Conservation (phyloP, 2,888 invertebrate genomes). For the Prostheceraeus crozeri region DNA sequence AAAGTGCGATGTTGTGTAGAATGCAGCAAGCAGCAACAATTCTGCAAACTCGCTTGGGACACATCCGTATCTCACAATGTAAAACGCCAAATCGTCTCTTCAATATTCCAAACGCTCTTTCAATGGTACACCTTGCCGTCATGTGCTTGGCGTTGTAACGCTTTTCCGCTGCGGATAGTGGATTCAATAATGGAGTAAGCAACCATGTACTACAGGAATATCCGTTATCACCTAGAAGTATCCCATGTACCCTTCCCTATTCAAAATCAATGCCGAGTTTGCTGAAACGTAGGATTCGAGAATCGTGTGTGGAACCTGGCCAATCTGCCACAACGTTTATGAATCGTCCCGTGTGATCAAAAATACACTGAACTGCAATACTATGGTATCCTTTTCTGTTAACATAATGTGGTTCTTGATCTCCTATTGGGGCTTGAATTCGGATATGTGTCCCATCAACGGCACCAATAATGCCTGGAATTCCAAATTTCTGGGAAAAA, state of each 20-base stretch:
- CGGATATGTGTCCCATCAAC: constrained; percentile 43
- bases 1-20: constrained; percentile 33
- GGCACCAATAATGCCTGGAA: constrained; percentile 43
- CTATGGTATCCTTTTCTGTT: constrained; percentile 43
- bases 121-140: constrained; percentile 31
- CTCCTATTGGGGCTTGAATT: constrained; percentile 39
- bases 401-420: constrained; percentile 40
- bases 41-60: constrained; percentile 29
- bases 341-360: constrained; percentile 37
- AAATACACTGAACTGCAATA: constrained; percentile 43
- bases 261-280: constrained; percentile 11
- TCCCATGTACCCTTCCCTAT: background rate
- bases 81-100: constrained; percentile 32
- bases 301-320: constrained; percentile 43
- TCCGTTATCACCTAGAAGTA: constrained; percentile 1
- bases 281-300: constrained; percentile 40
- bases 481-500: no score
- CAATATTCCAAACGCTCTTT: constrained; percentile 33
- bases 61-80: constrained; percentile 32
- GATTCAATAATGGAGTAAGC: constrained; percentile 11
- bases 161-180: background rate
- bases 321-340: constrained; percentile 41
- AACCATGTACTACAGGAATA: background rate
- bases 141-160: constrained; percentile 33
- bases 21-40: constrained; percentile 31